Percentiles rank a stretch among this genome's conserved stretches.
These are phyloP conservation scores for Cyphomyrus discorhynchus DNA, from an alignment of 2,113 vertebrate species.

Conservation along the genomic window DNA sequence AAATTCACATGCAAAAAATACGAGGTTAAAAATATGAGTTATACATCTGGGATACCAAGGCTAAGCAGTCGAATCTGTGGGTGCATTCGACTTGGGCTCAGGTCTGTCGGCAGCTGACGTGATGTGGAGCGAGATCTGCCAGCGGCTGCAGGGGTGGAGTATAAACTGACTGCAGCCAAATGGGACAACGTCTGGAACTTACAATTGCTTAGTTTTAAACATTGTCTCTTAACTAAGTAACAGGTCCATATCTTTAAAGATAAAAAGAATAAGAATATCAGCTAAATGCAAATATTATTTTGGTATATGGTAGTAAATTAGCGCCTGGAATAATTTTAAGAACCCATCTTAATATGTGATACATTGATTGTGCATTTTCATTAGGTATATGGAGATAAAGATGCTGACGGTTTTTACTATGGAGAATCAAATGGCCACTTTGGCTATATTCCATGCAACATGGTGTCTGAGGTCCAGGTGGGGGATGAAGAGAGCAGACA, in stretches of 20 bases:
- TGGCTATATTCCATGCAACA: constrained; percentile 89
- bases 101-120: no score
- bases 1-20: no score
- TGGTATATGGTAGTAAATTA: not conserved
- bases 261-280: not conserved
- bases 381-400: constrained; percentile 85
- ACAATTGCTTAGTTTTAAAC: not conserved
- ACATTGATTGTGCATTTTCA: not conserved
- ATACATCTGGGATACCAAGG: no score
- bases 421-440: constrained; percentile 73
- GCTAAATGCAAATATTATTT: not conserved
- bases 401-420: constrained; percentile 85
- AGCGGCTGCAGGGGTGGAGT: no score
- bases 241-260: not conserved
- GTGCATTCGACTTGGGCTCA: no score
- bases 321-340: not conserved
- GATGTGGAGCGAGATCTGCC: no score
- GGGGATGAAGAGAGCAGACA: constrained; percentile 64
- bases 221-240: not conserved
- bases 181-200: not conserved
- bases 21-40: no score
- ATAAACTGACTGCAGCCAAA: no score
- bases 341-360: not conserved
- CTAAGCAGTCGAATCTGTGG: no score
- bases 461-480: constrained; percentile 87